Evolutionary conservation across 2,113 vertebrate species (phyloP), one percentile per base, ranked within the genome.

Genomic region (Colinus virginianus): DNA sequence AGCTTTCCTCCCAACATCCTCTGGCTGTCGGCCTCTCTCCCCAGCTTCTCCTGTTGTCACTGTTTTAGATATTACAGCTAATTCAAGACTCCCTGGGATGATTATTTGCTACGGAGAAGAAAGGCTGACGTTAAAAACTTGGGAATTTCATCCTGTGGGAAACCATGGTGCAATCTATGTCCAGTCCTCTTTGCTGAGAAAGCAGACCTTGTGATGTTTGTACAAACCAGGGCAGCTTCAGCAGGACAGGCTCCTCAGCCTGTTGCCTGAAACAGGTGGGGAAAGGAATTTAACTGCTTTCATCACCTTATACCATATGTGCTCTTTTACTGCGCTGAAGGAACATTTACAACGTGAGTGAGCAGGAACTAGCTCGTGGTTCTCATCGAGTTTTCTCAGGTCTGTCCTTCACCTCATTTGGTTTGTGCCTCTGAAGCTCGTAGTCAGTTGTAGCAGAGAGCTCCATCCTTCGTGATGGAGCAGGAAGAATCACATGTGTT

Each of bases 121-220:
- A 49, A 28, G 19, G 46, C 22, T 62, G n/a, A 42, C 62, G 40
- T 4, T 9, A 13, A 70, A 64, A 38, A 58, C 28, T 5, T 69
- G 68, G 56, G 45, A 19, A 25, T 78, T 74, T 17, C 40, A 64
- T 51, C 12, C 4, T 17, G 30, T 83, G 40, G 18, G 53, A 66
- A 30, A 56, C 20, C 13, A 4, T 66, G 28, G 34, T 21, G 11
- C 6, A 19, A 21, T 55, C 46, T 59, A 18, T 63, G 30, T 66
- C n/a, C 56, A 16, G 22, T 38, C 2, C 0, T 56, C 26, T 49
- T 28, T 18, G 26, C 40, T 9, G 14, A 75, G 23, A 30, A 69
- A 53, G 40, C 0, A 0, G 25, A 16, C 63, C 40, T 9, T 25
- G 34, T 26, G 28, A 15, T 2, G 0, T 23, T 30, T 43, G 0